These are phyloP conservation scores for Carcharodon carcharias DNA, from an alignment of 2,797 vertebrate genomes.

Conservation along the genomic window DNA sequence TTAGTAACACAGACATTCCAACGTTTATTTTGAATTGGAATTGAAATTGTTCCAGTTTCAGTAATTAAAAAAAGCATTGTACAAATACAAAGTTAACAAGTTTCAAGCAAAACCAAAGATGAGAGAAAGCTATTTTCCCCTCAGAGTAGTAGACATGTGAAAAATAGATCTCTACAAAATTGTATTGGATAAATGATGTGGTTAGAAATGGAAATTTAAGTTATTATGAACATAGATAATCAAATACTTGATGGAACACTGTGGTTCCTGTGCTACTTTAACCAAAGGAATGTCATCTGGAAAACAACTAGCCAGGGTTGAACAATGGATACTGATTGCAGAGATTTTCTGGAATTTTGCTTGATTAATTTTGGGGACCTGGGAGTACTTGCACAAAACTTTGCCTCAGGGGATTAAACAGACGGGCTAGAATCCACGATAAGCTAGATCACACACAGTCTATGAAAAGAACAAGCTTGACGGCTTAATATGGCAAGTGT, in stretches of 20 bases:
- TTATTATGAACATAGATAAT: background rate
- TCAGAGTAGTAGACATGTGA: background rate
- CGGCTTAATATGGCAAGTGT: background rate
- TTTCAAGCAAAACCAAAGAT: background rate
- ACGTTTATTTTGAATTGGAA: background rate
- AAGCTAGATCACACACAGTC: background rate
- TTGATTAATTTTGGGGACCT: background rate
- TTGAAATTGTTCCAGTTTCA: conserved; percentile 2
- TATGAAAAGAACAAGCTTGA: background rate
- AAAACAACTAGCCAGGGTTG: background rate
- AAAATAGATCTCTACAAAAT: background rate
- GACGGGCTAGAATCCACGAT: too few relatives aligned
- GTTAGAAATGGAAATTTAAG: background rate
- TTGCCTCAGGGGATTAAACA: conserved; percentile 9
- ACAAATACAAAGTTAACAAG: background rate
- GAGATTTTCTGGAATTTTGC: background rate
- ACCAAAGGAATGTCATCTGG: background rate
- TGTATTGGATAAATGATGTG: background rate
- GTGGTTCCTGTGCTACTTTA: background rate
- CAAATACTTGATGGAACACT: background rate
- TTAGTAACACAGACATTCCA: background rate
- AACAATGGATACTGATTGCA: background rate
- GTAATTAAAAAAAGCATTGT: conserved; percentile 15
- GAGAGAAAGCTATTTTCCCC: background rate
- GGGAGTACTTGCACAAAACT: background rate